A percentile compares a stretch with the other conserved stretches of the same genome.
Conservation (phyloP, 1,140 invertebrate genomes). For the Neomicropteryx cornuta region DNA sequence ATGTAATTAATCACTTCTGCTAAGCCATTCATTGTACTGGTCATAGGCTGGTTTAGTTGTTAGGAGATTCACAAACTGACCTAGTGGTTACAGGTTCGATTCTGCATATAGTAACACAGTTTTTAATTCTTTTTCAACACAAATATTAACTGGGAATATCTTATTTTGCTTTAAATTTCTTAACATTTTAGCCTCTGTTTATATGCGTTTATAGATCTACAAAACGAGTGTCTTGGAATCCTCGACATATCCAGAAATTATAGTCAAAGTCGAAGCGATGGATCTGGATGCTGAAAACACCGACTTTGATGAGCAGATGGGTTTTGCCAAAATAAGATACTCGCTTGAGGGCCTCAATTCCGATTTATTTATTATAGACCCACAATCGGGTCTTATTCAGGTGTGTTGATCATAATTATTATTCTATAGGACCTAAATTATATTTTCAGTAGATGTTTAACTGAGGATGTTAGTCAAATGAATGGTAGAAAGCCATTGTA, state of each 20-base stretch:
- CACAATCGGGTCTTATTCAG: slow-evolving; percentile 50
- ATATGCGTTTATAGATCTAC: slow-evolving; percentile 48
- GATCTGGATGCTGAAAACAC: slow-evolving; percentile 58
- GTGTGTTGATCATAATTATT: slow-evolving; percentile 19
- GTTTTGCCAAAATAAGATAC: slow-evolving; percentile 59
- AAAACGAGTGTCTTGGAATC: slow-evolving; percentile 61
- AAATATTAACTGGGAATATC: too few relatives aligned
- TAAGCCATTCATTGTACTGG: too few relatives aligned
- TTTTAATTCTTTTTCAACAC: too few relatives aligned
- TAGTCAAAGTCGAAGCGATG: slow-evolving; percentile 56
- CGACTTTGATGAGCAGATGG: slow-evolving; percentile 45
- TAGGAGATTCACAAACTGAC: too few relatives aligned
- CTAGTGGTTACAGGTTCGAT: too few relatives aligned
- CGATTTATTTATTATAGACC: slow-evolving; percentile 58
- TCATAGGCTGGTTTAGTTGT: too few relatives aligned
- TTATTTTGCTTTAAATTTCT: too few relatives aligned
- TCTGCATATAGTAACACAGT: too few relatives aligned
- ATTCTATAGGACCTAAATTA: neutral
- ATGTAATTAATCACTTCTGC: too few relatives aligned
- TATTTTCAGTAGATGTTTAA: neutral
- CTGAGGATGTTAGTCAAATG: neutral
- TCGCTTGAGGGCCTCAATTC: slow-evolving; percentile 58
- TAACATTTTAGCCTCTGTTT: too few relatives aligned
- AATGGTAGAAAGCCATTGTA: too few relatives aligned
- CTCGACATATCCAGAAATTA: slow-evolving; percentile 49